phyloP scores from a whole-genome alignment of 2,113 vertebrate genomes.

The Ageneiosus marmoratus region DNA sequence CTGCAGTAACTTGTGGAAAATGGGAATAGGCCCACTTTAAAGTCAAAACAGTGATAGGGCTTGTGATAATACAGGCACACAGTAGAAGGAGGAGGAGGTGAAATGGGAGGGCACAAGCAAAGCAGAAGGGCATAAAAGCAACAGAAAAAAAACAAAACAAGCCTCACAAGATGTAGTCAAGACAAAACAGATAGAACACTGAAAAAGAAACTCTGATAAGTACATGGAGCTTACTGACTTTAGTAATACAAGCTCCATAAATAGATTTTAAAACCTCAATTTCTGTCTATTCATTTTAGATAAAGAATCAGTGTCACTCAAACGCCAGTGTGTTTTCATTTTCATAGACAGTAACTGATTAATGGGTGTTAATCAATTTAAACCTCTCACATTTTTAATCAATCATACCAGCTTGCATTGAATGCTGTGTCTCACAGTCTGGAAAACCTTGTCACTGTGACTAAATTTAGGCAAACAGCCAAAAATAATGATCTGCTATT shows the following conservation, averaged over 20 bases:
- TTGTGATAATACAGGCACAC: not conserved
- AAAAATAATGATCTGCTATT: not conserved
- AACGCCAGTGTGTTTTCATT: not conserved
- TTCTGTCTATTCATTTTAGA: not conserved
- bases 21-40: not conserved
- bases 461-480: not conserved
- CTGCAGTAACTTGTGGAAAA: too few relatives aligned
- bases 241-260: not conserved
- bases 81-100: not conserved
- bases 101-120: not conserved
- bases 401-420: not conserved
- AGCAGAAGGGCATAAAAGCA: not conserved
- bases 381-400: not conserved
- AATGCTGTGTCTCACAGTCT: not conserved
- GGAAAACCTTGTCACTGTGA: not conserved
- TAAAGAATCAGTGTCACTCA: not conserved
- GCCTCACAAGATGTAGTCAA: not conserved
- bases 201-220: not conserved
- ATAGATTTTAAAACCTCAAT: not conserved
- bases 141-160: slow-evolving; percentile 3
- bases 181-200: not conserved
- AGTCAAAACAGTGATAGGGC: not conserved
- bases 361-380: not conserved
- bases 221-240: not conserved
- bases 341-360: not conserved